Percentiles rank a stretch among this genome's conserved stretches.
phyloP scores from a whole-genome alignment of 2,797 vertebrate genomes.

The Chrosomus eos region DNA sequence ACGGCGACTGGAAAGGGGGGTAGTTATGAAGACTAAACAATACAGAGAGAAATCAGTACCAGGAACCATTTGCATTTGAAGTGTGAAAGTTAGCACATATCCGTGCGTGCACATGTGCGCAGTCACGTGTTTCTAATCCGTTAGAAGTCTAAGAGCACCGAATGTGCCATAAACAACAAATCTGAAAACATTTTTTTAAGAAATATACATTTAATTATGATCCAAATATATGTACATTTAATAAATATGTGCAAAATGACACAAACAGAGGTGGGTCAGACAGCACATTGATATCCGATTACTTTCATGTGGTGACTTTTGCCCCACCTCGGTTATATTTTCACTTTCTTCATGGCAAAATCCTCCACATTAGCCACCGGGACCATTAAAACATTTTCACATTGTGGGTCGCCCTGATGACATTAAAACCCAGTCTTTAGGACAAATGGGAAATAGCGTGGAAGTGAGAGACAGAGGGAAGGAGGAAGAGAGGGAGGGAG shows the following conservation, averaged over 20 bases:
- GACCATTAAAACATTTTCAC: constrained; percentile 33
- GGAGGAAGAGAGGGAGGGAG: neutral
- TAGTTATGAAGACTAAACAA: constrained; percentile 61
- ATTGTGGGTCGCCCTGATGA: constrained; percentile 20
- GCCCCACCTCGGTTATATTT: neutral
- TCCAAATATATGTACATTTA: neutral
- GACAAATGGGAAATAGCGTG: constrained; percentile 44
- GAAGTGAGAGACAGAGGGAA: constrained; percentile 22
- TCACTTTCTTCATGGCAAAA: neutral
- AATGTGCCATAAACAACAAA: neutral
- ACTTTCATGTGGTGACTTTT: constrained; percentile 13
- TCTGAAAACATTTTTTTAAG: neutral
- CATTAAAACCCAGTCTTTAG: constrained; percentile 44
- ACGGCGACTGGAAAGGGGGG: constrained; percentile 54
- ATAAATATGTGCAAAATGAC: neutral
- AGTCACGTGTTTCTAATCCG: neutral
- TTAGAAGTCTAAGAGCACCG: neutral
- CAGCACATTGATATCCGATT: constrained; percentile 2
- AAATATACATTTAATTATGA: neutral
- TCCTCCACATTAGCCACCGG: neutral
- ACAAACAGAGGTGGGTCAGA: neutral
- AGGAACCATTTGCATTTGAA: constrained; percentile 62
- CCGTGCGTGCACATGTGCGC: neutral
- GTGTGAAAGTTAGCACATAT: constrained; percentile 53
- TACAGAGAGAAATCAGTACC: constrained; percentile 55